Evolutionary conservation across 2,888 invertebrate genomes (phyloP).

Genomic region (Drosophila niveifrons): DNA sequence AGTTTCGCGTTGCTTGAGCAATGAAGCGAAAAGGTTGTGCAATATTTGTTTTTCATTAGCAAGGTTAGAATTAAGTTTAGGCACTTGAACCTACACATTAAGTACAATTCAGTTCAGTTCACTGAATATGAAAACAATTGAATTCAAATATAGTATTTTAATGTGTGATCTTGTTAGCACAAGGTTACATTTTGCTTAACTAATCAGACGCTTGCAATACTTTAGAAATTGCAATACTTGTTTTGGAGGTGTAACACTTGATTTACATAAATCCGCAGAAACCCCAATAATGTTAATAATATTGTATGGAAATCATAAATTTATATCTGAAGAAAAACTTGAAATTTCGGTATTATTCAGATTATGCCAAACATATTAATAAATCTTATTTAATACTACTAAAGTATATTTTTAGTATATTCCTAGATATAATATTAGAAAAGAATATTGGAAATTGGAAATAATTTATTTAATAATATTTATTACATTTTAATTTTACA

Average conservation of each 20-base stretch:
- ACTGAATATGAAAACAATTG: constrained; percentile 47
- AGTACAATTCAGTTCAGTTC: constrained; percentile 12
- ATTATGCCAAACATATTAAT: too few relatives aligned
- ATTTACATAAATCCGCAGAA: neutral
- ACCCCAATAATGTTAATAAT: neutral
- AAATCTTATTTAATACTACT: too few relatives aligned
- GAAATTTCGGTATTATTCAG: too few relatives aligned
- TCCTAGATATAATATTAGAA: too few relatives aligned
- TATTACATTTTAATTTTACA: too few relatives aligned
- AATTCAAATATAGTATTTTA: constrained; percentile 31
- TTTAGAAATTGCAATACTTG: neutral
- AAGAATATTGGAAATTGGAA: too few relatives aligned
- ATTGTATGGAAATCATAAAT: too few relatives aligned
- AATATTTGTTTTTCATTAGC: constrained; percentile 52
- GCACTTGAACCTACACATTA: constrained; percentile 19
- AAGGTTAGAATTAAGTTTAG: constrained; percentile 43
- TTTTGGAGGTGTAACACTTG: neutral
- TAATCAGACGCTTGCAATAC: neutral
- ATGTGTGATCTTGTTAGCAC: constrained; percentile 35
- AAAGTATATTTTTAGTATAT: too few relatives aligned
- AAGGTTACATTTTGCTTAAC: constrained; percentile 2
- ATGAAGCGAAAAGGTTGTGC: constrained; percentile 68
- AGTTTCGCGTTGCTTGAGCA: constrained; percentile 33
- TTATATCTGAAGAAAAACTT: too few relatives aligned
- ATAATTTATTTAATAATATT: too few relatives aligned